Percentiles rank a stretch among this genome's conserved stretches.
phyloP scores from a whole-genome alignment of 2,888 invertebrate species.

The Polydesmus complanatus region DNA sequence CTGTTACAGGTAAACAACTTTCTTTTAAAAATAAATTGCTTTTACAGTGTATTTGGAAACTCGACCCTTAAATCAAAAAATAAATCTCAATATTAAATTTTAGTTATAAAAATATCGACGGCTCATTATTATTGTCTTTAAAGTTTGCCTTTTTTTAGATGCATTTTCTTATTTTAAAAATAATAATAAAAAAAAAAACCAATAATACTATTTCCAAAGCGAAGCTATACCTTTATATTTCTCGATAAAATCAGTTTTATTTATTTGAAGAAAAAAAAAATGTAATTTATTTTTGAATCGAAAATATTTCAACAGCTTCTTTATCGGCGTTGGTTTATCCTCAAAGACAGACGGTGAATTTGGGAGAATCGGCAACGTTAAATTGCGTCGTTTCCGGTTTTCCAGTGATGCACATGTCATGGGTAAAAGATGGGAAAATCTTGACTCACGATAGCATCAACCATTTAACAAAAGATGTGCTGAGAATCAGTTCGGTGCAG shows the following conservation, averaged over 20 bases:
- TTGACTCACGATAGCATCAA: conserved; percentile 20
- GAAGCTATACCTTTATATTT: too few relatives aligned
- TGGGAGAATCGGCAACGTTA: conserved; percentile 23
- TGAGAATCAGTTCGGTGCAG: conserved; percentile 28
- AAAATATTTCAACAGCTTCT: conserved; percentile 21
- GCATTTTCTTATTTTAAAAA: too few relatives aligned
- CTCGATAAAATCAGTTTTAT: too few relatives aligned
- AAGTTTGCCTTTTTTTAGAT: too few relatives aligned
- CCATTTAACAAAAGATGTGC: conserved; percentile 17
- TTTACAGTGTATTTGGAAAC: too few relatives aligned
- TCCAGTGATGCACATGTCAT: conserved; percentile 21
- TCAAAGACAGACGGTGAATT: conserved; percentile 22
- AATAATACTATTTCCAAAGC: neutral
- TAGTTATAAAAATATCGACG: neutral
- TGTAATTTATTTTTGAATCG: too few relatives aligned
- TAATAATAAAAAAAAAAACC: neutral
- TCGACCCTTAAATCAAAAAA: too few relatives aligned
- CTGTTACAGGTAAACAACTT: conserved; percentile 31
- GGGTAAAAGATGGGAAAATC: conserved; percentile 26
- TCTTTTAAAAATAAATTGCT: too few relatives aligned
- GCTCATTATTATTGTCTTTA: too few relatives aligned
- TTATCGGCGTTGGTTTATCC: conserved; percentile 19
- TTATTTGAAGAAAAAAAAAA: neutral
- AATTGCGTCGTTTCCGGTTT: conserved; percentile 21
- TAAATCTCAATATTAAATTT: conserved; percentile 5